These are phyloP conservation scores for Neodiprion pinetum DNA, from an alignment of 1,140 invertebrate species.

Conservation along the genomic window DNA sequence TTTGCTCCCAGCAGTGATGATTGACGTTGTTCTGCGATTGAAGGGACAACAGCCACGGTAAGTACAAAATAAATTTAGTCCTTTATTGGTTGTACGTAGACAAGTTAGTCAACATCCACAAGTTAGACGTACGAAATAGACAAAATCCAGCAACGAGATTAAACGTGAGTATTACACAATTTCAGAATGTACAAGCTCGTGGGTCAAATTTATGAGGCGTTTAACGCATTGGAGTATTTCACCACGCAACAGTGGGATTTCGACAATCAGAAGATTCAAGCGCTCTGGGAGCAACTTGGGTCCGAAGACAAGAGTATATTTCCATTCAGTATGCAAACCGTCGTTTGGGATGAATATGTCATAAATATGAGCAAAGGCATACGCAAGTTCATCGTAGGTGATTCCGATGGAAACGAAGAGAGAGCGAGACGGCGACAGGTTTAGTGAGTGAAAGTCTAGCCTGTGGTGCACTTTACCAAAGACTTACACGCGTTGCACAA, in stretches of 20 bases:
- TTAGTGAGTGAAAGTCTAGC: not conserved
- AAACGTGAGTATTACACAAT: not conserved
- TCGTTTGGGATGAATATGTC: not conserved
- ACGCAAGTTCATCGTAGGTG: not conserved
- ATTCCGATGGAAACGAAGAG: not conserved
- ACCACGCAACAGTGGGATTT: constrained; percentile 30
- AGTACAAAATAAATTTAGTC: constrained; percentile 34
- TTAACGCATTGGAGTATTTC: constrained; percentile 26
- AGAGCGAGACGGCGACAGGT: not conserved
- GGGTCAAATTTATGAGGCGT: constrained; percentile 17
- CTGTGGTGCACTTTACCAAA: not conserved
- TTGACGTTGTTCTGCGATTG: constrained; percentile 63
- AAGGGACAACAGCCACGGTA: constrained; percentile 70
- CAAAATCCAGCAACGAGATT: no score
- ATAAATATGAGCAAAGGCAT: not conserved
- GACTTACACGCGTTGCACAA: not conserved
- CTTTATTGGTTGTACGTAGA: not conserved
- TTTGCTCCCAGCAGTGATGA: constrained; percentile 67
- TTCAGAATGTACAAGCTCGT: constrained; percentile 29
- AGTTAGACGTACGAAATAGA: not conserved
- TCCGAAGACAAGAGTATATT: constrained; percentile 31
- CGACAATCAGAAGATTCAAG: not conserved
- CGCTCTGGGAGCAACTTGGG: constrained; percentile 22
- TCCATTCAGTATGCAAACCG: constrained; percentile 14
- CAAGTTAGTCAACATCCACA: no score